A percentile compares a stretch with the other conserved stretches of the same genome.
Conservation (phyloP, 1,140 invertebrate genomes). For the Cheumatopsyche charites region DNA sequence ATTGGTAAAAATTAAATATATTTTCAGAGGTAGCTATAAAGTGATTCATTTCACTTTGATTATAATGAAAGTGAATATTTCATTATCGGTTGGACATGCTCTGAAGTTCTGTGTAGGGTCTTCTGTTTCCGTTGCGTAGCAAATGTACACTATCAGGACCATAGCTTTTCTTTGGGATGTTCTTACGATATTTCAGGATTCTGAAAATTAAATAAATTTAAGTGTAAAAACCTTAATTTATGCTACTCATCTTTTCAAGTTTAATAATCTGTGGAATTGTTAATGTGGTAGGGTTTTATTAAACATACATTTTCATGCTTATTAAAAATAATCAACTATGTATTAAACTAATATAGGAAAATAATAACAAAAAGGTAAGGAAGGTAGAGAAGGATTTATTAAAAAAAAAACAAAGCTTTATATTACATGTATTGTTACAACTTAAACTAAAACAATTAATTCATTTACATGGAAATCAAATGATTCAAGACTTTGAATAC, state of each 20-base stretch:
- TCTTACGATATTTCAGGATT: constrained; percentile 17
- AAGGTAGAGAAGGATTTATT: neutral
- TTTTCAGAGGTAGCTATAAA: neutral
- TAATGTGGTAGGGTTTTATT: too few species aligned
- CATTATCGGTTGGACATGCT: constrained; percentile 1
- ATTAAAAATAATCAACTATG: too few species aligned
- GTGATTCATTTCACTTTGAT: neutral
- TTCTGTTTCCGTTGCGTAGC: constrained; percentile 17
- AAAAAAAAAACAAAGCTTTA: neutral
- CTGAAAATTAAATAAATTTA: constrained; percentile 9
- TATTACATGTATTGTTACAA: neutral
- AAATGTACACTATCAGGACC: constrained; percentile 25
- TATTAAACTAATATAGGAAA: too few species aligned
- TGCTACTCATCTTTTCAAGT: neutral
- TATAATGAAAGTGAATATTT: too few species aligned
- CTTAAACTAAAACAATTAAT: neutral
- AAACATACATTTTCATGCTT: too few species aligned
- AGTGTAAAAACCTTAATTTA: too few species aligned
- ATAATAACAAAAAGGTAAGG: too few species aligned
- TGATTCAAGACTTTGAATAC: too few species aligned
- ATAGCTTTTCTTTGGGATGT: neutral
- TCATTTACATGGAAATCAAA: neutral
- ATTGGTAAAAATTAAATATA: neutral
- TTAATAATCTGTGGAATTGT: too few species aligned
- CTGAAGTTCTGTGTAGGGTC: constrained; percentile 28